Conservation (phyloP, 2,797 vertebrate species). For the Crocidura indochinensis region DNA sequence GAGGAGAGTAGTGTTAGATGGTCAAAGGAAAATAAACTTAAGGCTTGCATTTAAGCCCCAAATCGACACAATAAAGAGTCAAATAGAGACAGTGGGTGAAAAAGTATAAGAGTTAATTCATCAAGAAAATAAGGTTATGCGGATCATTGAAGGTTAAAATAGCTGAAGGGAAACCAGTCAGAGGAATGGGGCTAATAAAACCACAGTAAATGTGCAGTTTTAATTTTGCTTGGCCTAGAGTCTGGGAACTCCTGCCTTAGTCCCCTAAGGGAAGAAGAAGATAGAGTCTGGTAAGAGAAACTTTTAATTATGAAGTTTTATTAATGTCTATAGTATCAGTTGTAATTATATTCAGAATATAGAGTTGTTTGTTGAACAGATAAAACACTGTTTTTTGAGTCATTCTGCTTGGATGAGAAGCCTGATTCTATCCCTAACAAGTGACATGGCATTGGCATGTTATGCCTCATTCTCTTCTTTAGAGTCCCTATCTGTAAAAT, state of each 20-base stretch:
- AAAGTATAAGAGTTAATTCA: not conserved
- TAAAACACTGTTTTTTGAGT: not conserved
- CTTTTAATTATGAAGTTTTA: slow-evolving; percentile 16
- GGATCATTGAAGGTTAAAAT: not conserved
- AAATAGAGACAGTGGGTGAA: not conserved
- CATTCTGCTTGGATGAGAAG: not conserved
- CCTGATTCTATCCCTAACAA: not conserved
- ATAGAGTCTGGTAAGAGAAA: too few relatives aligned
- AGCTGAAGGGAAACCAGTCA: not conserved
- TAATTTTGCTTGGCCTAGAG: not conserved
- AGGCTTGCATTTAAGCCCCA: not conserved
- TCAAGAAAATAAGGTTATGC: not conserved
- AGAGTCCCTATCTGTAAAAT: not conserved
- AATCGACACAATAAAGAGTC: slow-evolving; percentile 12
- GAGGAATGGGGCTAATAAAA: not conserved
- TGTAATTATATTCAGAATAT: slow-evolving; percentile 34
- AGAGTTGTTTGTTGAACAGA: not conserved
- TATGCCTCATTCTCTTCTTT: not conserved
- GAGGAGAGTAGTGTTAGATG: accelerated
- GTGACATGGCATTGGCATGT: not conserved
- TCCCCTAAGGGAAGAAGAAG: not conserved
- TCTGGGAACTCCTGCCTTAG: not conserved
- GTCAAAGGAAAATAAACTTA: not conserved
- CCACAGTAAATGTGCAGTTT: not conserved
- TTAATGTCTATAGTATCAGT: slow-evolving; percentile 25